Evolutionary conservation across 2,113 vertebrate genomes (phyloP).

Genomic region (Hassar affinis): DNA sequence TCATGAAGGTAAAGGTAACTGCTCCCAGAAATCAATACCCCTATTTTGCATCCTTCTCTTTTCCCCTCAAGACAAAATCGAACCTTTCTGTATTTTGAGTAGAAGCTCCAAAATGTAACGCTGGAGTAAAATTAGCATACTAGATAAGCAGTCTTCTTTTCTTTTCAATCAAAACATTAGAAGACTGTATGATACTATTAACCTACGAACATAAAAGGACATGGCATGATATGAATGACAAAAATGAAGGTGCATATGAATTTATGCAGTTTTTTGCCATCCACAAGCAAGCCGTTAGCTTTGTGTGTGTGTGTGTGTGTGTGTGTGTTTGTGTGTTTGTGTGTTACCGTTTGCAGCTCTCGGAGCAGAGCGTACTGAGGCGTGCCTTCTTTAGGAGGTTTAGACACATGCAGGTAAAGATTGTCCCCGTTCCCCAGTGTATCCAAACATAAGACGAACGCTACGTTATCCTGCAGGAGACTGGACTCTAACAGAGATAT

Average conservation of each 20-base stretch:
- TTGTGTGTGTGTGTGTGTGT: background rate
- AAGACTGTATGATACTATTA: background rate
- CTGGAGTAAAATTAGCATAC: background rate
- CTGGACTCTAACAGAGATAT: conserved; percentile 79
- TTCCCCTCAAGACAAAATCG: background rate
- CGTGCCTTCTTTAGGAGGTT: conserved; percentile 92
- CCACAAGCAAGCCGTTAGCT: fast-evolving
- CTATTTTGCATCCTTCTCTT: background rate
- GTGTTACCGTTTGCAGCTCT: conserved; percentile 84
- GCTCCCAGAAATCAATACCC: background rate
- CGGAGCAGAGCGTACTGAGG: conserved; percentile 85
- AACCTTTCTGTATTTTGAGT: background rate
- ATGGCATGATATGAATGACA: background rate
- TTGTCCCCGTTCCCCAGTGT: conserved; percentile 84
- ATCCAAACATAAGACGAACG: conserved; percentile 95
- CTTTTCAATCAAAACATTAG: background rate
- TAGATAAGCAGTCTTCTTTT: background rate
- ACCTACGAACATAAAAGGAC: background rate
- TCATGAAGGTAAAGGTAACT: background rate
- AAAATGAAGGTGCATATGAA: background rate
- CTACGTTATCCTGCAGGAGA: conserved; percentile 96
- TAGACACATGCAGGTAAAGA: conserved; percentile 93
- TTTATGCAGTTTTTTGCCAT: background rate
- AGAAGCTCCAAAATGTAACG: background rate
- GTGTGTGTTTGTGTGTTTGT: conserved; percentile 2